Evolutionary conservation across 2,888 invertebrate genomes (phyloP), one percentile per base, ranked within the genome.

Genomic region (Rutpela maculata): DNA sequence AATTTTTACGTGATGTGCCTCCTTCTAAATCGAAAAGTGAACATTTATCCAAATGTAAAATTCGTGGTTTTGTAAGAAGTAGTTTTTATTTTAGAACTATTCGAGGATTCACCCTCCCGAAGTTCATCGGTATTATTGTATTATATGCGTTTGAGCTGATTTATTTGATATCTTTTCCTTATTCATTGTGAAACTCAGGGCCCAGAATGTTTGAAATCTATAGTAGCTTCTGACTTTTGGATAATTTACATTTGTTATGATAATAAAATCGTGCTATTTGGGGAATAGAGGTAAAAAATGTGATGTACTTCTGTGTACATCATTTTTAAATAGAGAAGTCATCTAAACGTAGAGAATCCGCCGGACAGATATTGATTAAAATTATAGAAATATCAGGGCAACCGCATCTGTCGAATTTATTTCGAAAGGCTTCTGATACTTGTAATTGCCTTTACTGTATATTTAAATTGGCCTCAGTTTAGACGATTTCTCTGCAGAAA

Each of bases 331-430:
- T 19, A 18, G 65, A 18, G 62, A 10, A 9, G 18, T 65, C 26
- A 17, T 65, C 38, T 65, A 43, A 43, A 43, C 18, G 9, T 60
- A 62, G 7, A 35, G n/a, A 35, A 35, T 63, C 22, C 65, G 6
- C 12, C 10, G 38, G 19, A 5, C 6, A 17, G 6, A 0, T 43
- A 38, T 65, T 38, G 43, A 65, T 65, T 65, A 65, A 65, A 65
- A 65, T 38, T 3, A 38, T 17, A 35, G 43, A 65, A 38, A 43
- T 43, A 43, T 38, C 65, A 65, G n/a, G 43, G 43, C 3, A 65
- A 43, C 11, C 43, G 15, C 65, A 43, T 65, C 65, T 43, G 65
- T 65, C 65, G 19, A 65, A 17, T 65, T n/a, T 50, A 50, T 65
- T 65, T 43, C 15, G 38, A 43, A 65, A 17, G 31, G 31, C 22